Evolutionary conservation across 2,113 vertebrate genomes (phyloP), one percentile per base, ranked within the genome.

Genomic region (Odobenus rosmarus): DNA sequence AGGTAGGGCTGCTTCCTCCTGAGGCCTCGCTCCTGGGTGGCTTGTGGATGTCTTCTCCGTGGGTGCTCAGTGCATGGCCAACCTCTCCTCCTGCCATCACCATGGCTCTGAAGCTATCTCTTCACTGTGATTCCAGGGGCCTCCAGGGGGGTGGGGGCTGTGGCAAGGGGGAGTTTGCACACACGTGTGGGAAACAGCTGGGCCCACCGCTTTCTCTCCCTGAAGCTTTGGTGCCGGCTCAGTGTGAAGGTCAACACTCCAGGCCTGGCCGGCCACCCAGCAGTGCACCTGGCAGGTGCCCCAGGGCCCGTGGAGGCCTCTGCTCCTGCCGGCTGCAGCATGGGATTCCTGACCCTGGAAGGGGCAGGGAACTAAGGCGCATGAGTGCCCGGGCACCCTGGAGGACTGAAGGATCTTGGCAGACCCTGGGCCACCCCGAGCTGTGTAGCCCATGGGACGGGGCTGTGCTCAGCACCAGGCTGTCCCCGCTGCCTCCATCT

Each of bases 21-120:
- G 6, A 49, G 55, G 33, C 36, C 23, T 12, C 23, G 0, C 64
- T 28, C 6, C 7, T 31, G 9, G 18, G 28, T 31, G 61, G 69
- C 8, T 0, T 3, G 49, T 5, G 46, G 57, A 19, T 4, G 5
- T 19, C 13, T 42, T 16, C 51, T 1, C 46, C 8, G 53, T 6
- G 72, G 72, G 26, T 31, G 49, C 59, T 4, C 24, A 23, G 79
- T 1, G 16, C 28, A 7, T 1, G 3, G 14, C 49, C 12, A 0
- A 4, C 15, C 3, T 33, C 42, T 51, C 55, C 42, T 42, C 3
- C 36, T 19, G 49, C 2, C 0, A 1, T 7, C 31, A 16, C 5
- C 15, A 1, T 15, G 64, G 53, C 39, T 61, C n/a, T 13, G 14
- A 84, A n/a, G 67, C 0, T 28, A 42, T 26, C 1, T 42, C n/a